phyloP scores from a whole-genome alignment of 2,113 vertebrate genomes.

The Brachirus orientalis region DNA sequence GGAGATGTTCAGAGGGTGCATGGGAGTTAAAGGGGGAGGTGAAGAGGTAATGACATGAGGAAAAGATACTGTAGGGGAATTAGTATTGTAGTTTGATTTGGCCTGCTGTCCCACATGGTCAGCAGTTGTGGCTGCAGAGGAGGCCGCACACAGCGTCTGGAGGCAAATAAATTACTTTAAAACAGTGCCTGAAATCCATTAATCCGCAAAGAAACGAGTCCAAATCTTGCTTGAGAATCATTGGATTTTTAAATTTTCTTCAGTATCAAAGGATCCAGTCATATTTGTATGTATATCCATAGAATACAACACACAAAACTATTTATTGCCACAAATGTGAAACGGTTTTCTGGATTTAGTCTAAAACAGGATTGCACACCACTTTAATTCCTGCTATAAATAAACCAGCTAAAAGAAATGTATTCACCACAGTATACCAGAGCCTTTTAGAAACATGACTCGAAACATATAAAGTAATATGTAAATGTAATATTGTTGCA shows the following conservation, averaged over 20 bases:
- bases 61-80: too few relatives aligned
- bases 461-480: constrained; percentile 33
- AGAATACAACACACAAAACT: too few relatives aligned
- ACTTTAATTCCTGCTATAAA: constrained; percentile 15
- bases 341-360: background rate
- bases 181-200: background rate
- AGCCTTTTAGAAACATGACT: constrained; percentile 31
- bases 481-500: constrained; percentile 42
- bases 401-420: constrained; percentile 28
- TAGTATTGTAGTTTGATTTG: too few relatives aligned
- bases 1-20: too few relatives aligned
- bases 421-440: constrained; percentile 23
- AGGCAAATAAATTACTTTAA: background rate
- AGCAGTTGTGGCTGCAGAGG: background rate
- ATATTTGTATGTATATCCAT: background rate
- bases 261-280: background rate
- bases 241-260: background rate
- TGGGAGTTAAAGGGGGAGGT: too few relatives aligned
- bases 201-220: background rate
- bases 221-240: background rate
- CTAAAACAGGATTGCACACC: background rate
- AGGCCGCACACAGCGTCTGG: background rate
- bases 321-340: too few relatives aligned
- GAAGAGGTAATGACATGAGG: too few relatives aligned
- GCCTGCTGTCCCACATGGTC: too few relatives aligned